Conservation (phyloP, 2,888 invertebrate genomes). For the Ophion obscuratus region DNA sequence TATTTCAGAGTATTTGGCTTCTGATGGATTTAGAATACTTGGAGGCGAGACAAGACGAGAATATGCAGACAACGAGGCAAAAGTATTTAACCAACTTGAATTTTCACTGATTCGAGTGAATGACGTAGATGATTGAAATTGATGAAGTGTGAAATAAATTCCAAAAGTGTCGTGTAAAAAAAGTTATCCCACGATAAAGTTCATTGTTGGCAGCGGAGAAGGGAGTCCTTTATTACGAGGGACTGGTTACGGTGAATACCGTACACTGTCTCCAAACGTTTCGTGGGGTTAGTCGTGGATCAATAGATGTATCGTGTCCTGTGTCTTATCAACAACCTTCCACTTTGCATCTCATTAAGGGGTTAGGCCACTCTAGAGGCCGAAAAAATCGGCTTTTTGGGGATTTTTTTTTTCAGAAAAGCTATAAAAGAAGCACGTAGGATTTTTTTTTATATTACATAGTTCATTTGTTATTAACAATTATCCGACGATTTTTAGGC, state of each 20-base stretch:
- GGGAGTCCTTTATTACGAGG: not conserved
- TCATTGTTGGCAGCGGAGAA: not conserved
- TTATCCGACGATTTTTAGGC: too few relatives aligned
- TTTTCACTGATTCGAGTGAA: not conserved
- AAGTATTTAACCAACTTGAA: not conserved
- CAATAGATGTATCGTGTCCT: conserved; percentile 43
- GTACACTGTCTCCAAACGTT: not conserved
- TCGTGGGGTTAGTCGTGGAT: conserved; percentile 19
- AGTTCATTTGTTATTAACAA: too few relatives aligned
- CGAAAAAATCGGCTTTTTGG: too few relatives aligned
- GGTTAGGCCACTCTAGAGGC: too few relatives aligned
- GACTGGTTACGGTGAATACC: not conserved
- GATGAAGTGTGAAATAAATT: not conserved
- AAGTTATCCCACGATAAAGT: not conserved
- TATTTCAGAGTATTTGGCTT: not conserved
- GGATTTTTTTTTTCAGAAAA: too few relatives aligned
- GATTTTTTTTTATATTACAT: too few relatives aligned
- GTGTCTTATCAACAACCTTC: conserved; percentile 44
- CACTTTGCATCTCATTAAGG: conserved; percentile 60
- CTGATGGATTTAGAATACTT: not conserved
- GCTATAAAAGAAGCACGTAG: too few relatives aligned
- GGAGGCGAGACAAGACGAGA: not conserved
- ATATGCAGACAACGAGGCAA: not conserved
- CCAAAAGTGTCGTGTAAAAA: not conserved
- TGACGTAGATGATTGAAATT: not conserved